Evolutionary conservation across 1,140 invertebrate genomes (phyloP), one percentile per base, ranked within the genome.

Genomic region (Rhopalosiphum maidis): DNA sequence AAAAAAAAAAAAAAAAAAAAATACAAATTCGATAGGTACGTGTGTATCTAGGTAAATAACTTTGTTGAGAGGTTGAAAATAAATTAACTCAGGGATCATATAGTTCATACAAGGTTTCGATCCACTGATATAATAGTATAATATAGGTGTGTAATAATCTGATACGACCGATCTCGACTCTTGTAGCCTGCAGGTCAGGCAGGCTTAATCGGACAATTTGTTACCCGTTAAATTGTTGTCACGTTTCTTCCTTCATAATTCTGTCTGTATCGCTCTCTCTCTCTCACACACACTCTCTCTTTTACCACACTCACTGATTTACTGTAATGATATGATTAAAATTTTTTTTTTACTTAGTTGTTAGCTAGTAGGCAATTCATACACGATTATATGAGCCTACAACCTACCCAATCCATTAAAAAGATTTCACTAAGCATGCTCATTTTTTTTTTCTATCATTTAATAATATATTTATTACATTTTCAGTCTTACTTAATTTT

Each of bases 121-220:
- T 77, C n/a, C 60, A n/a, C 60, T 77, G 60, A 77, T 77, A 77
- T 77, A 35, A 54, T 54, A 48, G 15, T 60, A 35, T 77, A 77
- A 35, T 77, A 77, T 77, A 77, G 60, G 60, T n/a, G 60, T 77
- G 15, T n/a, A 77, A 77, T 77, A 77, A 77, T 77, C 60, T 77
- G 60, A n/a, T 77, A 77, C 30, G 60, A 77, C 60, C 60, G 60
- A 77, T 77, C 60, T 77, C 30, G n/a, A 77, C 60, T 77, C n/a
- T n/a, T n/a, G 60, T n/a, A n/a, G 6, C 60, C 15, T 77, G n/a
- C 60, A 77, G 60, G 60, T 77, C 60, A 77, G 15, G 4, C 1
- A 15, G 30, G 60, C 60, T 68, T 77, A 77, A 77, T 77, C 60
- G n/a, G 60, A 77, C n/a, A 77, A 77, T 77, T 77, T 77, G 60